Percentiles rank a stretch among this genome's conserved stretches.
Evolutionary conservation across 2,113 vertebrate genomes (phyloP).

Genomic region (Dicerorhinus sumatrensis): DNA sequence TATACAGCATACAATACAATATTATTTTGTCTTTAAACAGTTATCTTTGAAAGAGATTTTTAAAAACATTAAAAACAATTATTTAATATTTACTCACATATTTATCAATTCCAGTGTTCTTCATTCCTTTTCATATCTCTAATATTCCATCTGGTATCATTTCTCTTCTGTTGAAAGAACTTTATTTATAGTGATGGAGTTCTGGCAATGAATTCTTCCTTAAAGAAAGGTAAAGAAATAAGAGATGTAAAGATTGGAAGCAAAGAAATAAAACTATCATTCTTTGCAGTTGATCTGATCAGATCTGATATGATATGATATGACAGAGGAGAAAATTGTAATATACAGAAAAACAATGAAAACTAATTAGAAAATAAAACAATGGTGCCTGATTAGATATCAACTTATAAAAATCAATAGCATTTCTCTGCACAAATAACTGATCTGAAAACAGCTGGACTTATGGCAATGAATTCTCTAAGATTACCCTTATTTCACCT

Average conservation of each 20-base stretch:
- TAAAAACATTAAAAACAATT: not conserved
- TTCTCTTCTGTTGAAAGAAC: constrained; percentile 15
- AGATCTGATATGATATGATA: not conserved
- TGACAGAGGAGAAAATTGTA: not conserved
- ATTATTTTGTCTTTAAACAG: not conserved
- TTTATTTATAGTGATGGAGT: not conserved
- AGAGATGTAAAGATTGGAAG: not conserved
- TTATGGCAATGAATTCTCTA: not conserved
- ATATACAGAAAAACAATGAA: not conserved
- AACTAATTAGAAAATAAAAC: not conserved
- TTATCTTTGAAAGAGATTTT: constrained; percentile 28
- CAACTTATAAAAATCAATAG: not conserved
- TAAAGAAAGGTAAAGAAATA: constrained; percentile 22
- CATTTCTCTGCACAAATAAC: not conserved
- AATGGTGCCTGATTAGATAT: not conserved
- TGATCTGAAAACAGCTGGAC: not conserved
- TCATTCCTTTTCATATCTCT: not conserved
- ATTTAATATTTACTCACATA: not conserved
- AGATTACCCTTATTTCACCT: not conserved
- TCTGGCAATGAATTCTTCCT: constrained; percentile 33
- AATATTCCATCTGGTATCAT: not conserved
- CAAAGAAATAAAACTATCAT: not conserved
- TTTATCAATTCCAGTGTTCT: not conserved
- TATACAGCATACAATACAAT: not conserved
- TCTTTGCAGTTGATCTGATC: not conserved